Conservation (phyloP, 2,797 vertebrate species). For the Petrocephalus sullivani region DNA sequence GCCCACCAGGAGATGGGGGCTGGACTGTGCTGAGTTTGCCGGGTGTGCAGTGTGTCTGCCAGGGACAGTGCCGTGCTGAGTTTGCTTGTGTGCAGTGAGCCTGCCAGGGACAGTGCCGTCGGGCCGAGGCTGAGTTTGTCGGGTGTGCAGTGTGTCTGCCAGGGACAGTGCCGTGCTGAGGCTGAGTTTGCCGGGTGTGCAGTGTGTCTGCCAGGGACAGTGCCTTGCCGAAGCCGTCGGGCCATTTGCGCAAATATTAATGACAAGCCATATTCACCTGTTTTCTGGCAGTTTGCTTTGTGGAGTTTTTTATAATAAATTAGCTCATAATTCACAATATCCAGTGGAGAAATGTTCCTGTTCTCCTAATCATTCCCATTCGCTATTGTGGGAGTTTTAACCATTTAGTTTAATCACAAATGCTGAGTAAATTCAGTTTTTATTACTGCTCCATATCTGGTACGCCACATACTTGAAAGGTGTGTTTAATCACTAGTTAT, state of each 20-base stretch:
- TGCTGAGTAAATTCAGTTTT: background rate
- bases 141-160: background rate
- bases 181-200: background rate
- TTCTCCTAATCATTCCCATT: background rate
- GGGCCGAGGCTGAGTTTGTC: background rate
- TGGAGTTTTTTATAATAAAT: background rate
- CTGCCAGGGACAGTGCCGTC: too few relatives aligned
- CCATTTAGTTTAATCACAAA: background rate
- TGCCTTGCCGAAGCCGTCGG: background rate
- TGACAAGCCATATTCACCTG: background rate
- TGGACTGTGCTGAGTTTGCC: background rate
- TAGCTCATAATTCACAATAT: background rate
- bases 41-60: background rate
- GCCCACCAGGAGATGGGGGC: background rate
- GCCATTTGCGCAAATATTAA: background rate
- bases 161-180: background rate
- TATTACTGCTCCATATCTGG: background rate
- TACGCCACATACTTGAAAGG: background rate
- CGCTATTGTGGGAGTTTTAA: background rate
- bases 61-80: background rate
- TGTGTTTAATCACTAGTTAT: background rate
- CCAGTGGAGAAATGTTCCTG: background rate
- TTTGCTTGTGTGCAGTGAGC: too few relatives aligned
- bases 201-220: too few relatives aligned
- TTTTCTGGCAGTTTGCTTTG: background rate